Evolutionary conservation across 1,140 invertebrate genomes (phyloP).

Genomic region (Papilio polytes): DNA sequence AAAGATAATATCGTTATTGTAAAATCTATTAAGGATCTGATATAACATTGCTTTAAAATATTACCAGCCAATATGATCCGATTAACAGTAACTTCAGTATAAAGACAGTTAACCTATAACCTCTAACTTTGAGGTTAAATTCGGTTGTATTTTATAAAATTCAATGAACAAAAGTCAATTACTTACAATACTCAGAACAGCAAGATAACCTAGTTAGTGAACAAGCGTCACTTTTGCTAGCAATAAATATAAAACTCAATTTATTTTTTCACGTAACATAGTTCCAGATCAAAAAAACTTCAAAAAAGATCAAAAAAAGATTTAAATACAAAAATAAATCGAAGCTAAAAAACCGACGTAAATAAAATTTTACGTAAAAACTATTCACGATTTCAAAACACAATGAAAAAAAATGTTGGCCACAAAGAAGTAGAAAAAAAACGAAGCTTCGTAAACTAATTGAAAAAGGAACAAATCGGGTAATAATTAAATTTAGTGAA

Average conservation of each 20-base stretch:
- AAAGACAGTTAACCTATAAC: constrained; percentile 18
- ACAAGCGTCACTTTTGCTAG: not conserved
- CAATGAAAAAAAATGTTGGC: too few species aligned
- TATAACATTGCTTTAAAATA: not conserved
- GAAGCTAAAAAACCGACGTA: too few species aligned
- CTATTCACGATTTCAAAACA: too few species aligned
- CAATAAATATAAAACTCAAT: not conserved
- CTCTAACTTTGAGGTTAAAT: constrained; percentile 10
- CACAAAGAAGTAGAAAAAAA: too few species aligned
- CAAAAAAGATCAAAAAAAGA: too few species aligned
- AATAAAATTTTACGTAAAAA: too few species aligned
- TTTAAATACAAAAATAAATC: too few species aligned
- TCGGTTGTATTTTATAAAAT: constrained; percentile 1
- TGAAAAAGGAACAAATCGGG: not conserved
- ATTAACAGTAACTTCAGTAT: constrained; percentile 12
- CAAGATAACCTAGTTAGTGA: not conserved
- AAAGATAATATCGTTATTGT: not conserved
- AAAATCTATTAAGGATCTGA: not conserved
- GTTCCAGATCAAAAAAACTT: too few species aligned
- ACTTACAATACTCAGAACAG: not conserved
- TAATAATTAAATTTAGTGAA: not conserved
- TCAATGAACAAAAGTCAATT: constrained; percentile 22
- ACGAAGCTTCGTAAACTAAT: too few species aligned
- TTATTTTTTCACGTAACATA: too few species aligned
- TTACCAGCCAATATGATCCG: not conserved